phyloP scores from a whole-genome alignment of 2,888 invertebrate genomes.

The Heliothis peltigera region DNA sequence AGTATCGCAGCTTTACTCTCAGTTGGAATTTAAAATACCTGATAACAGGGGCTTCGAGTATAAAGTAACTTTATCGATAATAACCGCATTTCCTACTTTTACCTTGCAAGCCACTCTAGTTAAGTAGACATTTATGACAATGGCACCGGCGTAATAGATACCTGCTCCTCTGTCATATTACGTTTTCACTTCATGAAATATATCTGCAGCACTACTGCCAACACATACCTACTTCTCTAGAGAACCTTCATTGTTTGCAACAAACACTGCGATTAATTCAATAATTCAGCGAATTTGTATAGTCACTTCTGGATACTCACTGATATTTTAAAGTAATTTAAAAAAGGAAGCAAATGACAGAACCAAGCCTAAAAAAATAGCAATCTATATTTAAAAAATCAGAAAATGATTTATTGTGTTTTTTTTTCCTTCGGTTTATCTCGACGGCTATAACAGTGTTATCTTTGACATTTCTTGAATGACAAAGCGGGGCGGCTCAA shows the following conservation, averaged over 20 bases:
- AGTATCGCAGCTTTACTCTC: conserved; percentile 28
- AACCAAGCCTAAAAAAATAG: not conserved
- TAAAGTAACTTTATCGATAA: conserved; percentile 55
- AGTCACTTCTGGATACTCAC: not conserved
- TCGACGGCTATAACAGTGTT: conserved; percentile 57
- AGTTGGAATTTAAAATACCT: conserved; percentile 54
- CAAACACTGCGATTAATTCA: not conserved
- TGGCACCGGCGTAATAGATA: conserved; percentile 43
- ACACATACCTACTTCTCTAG: conserved; percentile 23
- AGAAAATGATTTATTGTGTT: conserved; percentile 38
- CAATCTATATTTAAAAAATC: conserved; percentile 16
- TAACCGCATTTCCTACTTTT: conserved; percentile 56
- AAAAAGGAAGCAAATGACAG: not conserved
- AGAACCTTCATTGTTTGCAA: not conserved
- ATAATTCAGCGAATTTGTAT: not conserved
- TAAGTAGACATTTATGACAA: conserved; percentile 64
- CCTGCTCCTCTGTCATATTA: conserved; percentile 45
- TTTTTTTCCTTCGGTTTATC: conserved; percentile 37
- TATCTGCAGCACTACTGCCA: conserved; percentile 31
- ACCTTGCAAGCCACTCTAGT: conserved; percentile 53
- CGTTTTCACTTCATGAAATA: conserved; percentile 53
- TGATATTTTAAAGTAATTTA: too few relatives aligned
- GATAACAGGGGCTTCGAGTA: conserved; percentile 45
- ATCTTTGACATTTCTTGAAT: conserved; percentile 74
- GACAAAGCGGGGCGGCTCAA: conserved; percentile 72